Evolutionary conservation across 1,140 invertebrate genomes (phyloP).

Genomic region (Lepidurus apus): DNA sequence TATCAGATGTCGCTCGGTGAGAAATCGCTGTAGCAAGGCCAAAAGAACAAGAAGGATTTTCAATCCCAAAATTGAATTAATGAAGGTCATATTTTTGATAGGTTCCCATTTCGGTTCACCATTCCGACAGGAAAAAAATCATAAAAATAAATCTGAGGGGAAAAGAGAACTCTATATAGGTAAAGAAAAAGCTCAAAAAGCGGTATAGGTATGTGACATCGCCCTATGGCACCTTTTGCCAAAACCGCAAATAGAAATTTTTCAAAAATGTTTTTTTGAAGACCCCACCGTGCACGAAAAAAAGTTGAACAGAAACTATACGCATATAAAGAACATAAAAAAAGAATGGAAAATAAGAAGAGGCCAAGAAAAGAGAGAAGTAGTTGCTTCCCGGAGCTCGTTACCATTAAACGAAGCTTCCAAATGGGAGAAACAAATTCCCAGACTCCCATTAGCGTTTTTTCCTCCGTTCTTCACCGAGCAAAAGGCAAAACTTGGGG

Average conservation of each 20-base stretch:
- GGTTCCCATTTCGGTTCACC: not conserved
- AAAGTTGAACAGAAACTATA: not conserved
- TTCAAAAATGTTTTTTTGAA: not conserved
- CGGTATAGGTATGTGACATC: not conserved
- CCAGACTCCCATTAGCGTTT: constrained; percentile 18
- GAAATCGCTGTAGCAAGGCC: not conserved
- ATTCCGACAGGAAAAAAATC: not conserved
- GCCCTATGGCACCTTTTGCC: constrained; percentile 3
- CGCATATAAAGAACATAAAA: not conserved
- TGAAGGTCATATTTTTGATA: constrained; percentile 12
- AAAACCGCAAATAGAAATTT: constrained; percentile 22
- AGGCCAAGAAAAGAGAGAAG: constrained; percentile 19
- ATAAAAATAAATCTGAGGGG: not conserved
- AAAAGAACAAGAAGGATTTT: not conserved
- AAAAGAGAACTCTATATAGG: not conserved
- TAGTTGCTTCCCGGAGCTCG: constrained; percentile 16
- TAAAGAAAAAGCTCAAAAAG: not conserved
- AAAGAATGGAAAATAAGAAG: constrained; percentile 13
- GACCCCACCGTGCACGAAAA: not conserved
- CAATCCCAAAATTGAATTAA: constrained; percentile 3
- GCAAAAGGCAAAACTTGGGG: constrained; percentile 6
- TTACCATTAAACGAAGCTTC: constrained; percentile 22
- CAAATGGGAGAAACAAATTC: constrained; percentile 22
- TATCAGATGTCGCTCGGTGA: constrained; percentile 18
- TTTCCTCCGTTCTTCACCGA: constrained; percentile 6